These are phyloP conservation scores for Poeciliopsis paucimaculata DNA, from an alignment of 2,797 vertebrate species.

Conservation along the genomic window DNA sequence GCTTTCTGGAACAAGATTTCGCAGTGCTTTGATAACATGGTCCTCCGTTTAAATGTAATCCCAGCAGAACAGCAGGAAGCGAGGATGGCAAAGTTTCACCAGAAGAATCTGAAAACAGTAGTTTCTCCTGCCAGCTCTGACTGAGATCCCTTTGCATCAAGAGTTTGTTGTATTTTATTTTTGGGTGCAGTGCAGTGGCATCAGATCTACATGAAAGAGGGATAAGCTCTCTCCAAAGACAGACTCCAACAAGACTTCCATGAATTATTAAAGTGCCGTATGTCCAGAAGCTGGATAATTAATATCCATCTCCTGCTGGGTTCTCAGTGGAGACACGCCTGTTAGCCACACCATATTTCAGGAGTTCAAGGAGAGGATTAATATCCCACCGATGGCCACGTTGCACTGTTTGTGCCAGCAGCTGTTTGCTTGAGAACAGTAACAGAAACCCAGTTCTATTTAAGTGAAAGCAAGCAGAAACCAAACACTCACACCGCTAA, in stretches of 20 bases:
- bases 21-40: slow-evolving; percentile 9
- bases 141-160: neutral
- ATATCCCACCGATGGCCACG: neutral
- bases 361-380: neutral
- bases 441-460: neutral
- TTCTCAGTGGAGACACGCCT: neutral
- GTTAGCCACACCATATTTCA: neutral
- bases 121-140: slow-evolving; percentile 3
- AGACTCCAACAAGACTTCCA: slow-evolving; percentile 10
- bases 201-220: slow-evolving; percentile 14
- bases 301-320: slow-evolving; percentile 10
- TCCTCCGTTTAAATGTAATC: neutral
- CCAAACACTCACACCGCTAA: neutral
- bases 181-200: slow-evolving; percentile 16
- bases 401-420: neutral
- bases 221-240: slow-evolving; percentile 12
- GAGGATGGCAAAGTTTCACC: neutral
- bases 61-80: neutral
- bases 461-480: neutral
- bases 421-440: neutral
- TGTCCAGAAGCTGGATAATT: slow-evolving; percentile 33
- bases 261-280: slow-evolving; percentile 39
- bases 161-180: neutral
- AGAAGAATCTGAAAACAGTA: neutral
- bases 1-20: neutral